Evolutionary conservation across 2,797 vertebrate species (phyloP).

Genomic region (Takifugu rubripes): DNA sequence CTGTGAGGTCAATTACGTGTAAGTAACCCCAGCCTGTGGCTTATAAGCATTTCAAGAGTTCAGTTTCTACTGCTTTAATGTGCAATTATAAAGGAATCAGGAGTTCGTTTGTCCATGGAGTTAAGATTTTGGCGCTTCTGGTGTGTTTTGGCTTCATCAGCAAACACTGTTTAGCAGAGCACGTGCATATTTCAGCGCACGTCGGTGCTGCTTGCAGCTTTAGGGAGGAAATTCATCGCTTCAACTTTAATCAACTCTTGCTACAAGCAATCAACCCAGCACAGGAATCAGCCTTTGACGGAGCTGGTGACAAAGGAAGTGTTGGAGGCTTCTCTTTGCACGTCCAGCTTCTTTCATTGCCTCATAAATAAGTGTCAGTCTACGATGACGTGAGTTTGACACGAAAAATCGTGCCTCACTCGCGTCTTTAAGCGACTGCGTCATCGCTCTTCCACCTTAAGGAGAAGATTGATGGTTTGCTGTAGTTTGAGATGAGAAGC

Average conservation of each 20-base stretch:
- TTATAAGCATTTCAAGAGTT: background rate
- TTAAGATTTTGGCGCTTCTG: background rate
- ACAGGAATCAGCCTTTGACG: no score
- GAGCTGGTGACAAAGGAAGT: no score
- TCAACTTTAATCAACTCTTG: no score
- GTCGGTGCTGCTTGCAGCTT: no score
- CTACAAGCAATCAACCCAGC: no score
- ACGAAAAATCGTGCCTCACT: slow-evolving; percentile 47
- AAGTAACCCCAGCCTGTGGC: slow-evolving; percentile 58
- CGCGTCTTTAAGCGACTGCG: slow-evolving; percentile 16
- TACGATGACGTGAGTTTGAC: slow-evolving; percentile 33
- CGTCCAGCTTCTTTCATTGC: no score
- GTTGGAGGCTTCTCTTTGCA: no score
- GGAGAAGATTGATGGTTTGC: slow-evolving; percentile 44
- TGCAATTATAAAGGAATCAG: background rate
- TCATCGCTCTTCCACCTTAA: slow-evolving; percentile 43
- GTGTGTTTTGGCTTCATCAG: no score
- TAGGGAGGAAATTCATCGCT: no score
- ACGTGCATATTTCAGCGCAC: no score
- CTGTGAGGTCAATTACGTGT: slow-evolving; percentile 98
- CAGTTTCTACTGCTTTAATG: slow-evolving; percentile 13
- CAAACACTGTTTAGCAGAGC: no score
- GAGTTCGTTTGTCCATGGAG: background rate
- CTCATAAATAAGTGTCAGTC: background rate
- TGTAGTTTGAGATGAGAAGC: slow-evolving; percentile 13